phyloP scores from a whole-genome alignment of 2,888 invertebrate species.

The Drosophila putrida region DNA sequence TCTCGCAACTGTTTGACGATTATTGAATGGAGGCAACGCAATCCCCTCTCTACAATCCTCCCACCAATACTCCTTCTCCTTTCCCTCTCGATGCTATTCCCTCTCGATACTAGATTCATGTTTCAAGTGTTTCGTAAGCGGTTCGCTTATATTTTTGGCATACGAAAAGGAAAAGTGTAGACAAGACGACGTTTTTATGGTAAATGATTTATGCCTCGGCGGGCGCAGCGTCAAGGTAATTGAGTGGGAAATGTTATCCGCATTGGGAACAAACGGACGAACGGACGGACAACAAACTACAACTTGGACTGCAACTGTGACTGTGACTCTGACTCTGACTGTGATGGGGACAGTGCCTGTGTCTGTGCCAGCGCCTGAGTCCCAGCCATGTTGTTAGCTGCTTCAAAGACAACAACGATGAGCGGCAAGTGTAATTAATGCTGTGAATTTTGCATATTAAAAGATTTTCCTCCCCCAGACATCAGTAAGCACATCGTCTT shows the following conservation, averaged over 20 bases:
- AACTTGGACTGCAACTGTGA: not conserved
- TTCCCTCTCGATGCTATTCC: constrained; percentile 16
- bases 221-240: constrained; percentile 77
- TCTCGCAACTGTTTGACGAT: constrained; percentile 71
- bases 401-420: constrained; percentile 75
- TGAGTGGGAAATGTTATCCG: constrained; percentile 76
- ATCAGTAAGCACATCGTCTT: constrained; percentile 38
- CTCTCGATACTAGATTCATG: constrained; percentile 55
- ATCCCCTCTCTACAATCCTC: not conserved
- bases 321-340: not conserved
- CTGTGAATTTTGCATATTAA: constrained; percentile 79
- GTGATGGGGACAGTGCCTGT: not conserved
- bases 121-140: constrained; percentile 77
- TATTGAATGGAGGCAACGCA: constrained; percentile 63
- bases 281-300: constrained; percentile 11
- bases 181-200: constrained; percentile 78
- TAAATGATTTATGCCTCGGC: constrained; percentile 75
- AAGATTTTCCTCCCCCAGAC: constrained; percentile 47
- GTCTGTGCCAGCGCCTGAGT: constrained; percentile 14
- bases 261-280: constrained; percentile 22
- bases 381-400: constrained; percentile 71
- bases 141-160: constrained; percentile 72
- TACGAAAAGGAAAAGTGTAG: constrained; percentile 78
- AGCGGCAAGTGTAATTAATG: constrained; percentile 79
- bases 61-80: not conserved